Evolutionary conservation across 30 jellyfish, hydroid and myxozoan species (phyloP), one percentile per base, ranked within the genome.

Genomic region (Hydractinia symbiolongicarpus): DNA sequence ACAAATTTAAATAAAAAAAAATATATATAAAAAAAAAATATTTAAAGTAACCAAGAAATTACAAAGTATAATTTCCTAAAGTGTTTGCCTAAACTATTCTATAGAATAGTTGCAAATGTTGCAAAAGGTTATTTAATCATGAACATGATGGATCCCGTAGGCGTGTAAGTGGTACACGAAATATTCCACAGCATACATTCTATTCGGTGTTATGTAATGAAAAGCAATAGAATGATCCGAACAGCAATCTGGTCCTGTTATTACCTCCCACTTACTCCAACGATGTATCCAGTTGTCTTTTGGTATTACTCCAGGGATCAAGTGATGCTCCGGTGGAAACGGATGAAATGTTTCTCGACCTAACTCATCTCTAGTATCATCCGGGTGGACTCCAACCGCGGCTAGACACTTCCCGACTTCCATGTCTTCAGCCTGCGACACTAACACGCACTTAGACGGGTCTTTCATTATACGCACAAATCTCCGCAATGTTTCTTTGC

Each of bases 281-380:
- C 83, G 77, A 70, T 88, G 96, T 50, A 94, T 83, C 99, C 99
- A 94, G 88, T 94, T 89, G 51, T 80, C 86, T 49, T 73, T 57
- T 8, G 82, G 81, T 14, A 88, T 88, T 21, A 56, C 66, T 4
- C 96, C 96, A 30, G 96, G 96, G 7, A 88, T 85, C 15, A 94
- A 72, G 55, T 88, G 96, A 72, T 84, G 85, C 16, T 83, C 96
- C 40, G 95, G 89, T 9, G 96, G 86, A 70, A 89, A 94, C 5
- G 97, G 97, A 57, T 89, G 96, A 76, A 94, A 94, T 51, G 90
- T 88, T 64, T 94, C 95, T 7, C 97, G 68, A 9, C 95, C 95
- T 40, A 74, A 51, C 8, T 69, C 57, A 75, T 94, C 99, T 82
- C 99, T 88, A 4, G 99, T 79, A 74, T 89, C 96, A 20, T 57